Conservation (phyloP, 2,797 vertebrate species). For the Mycteria americana region DNA sequence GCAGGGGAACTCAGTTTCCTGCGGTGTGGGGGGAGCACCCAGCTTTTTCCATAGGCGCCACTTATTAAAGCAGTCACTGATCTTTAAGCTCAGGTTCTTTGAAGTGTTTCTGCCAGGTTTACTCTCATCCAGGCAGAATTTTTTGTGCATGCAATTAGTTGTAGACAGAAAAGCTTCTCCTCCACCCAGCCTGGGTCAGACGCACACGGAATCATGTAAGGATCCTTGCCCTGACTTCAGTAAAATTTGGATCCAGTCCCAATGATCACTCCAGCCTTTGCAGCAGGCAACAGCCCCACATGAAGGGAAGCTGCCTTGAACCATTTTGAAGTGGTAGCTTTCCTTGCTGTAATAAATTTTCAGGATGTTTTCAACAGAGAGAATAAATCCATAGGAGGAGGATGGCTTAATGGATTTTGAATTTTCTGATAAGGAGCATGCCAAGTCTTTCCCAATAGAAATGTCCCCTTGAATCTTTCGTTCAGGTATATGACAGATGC, state of each 20-base stretch:
- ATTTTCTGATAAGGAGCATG: conserved; percentile 19
- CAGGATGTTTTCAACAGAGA: conserved; percentile 8
- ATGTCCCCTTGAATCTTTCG: conserved; percentile 3
- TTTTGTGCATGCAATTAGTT: neutral
- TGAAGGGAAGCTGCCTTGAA: neutral
- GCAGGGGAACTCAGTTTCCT: neutral
- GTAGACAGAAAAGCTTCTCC: neutral
- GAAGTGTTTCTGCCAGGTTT: neutral
- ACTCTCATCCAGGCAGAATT: neutral
- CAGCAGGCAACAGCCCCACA: neutral
- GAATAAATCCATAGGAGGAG: conserved; percentile 9
- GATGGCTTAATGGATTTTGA: conserved; percentile 32
- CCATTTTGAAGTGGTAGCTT: neutral
- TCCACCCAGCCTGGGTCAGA: neutral
- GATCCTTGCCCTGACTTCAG: neutral
- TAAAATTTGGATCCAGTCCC: neutral
- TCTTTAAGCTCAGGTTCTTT: neutral
- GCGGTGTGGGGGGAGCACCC: neutral
- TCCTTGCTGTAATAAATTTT: neutral
- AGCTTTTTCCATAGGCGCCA: neutral
- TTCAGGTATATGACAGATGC: neutral
- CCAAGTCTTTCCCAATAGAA: neutral
- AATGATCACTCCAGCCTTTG: neutral
- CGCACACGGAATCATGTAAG: neutral
- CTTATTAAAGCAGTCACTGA: neutral